Evolutionary conservation across 1,140 invertebrate species (phyloP).

Genomic region (Heliconius himera): DNA sequence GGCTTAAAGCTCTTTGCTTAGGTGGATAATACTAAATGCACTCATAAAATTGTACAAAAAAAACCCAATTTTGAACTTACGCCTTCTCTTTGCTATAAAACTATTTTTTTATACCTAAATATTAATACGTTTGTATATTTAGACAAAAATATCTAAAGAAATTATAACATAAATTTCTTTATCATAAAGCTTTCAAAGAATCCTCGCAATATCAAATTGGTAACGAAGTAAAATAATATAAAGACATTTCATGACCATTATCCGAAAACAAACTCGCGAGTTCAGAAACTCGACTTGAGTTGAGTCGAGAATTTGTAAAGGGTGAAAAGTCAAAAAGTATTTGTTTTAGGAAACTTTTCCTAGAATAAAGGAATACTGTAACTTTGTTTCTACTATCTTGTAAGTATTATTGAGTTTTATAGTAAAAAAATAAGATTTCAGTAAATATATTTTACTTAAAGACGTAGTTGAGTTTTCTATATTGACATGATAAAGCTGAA

Average conservation of each 20-base stretch:
- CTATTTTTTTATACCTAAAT: too few species aligned
- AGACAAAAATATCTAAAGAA: background rate
- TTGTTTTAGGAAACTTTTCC: too few species aligned
- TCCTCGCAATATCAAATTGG: background rate
- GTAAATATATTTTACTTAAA: too few species aligned
- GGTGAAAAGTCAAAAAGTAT: background rate
- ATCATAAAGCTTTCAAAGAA: background rate
- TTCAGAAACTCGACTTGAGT: background rate
- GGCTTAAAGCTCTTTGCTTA: too few species aligned
- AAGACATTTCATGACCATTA: background rate
- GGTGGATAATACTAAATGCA: too few species aligned
- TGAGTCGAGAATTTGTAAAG: background rate
- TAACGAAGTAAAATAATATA: background rate
- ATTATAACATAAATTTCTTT: background rate
- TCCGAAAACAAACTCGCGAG: background rate
- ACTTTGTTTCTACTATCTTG: background rate
- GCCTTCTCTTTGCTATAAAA: too few species aligned
- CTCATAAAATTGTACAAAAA: too few species aligned
- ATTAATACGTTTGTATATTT: too few species aligned
- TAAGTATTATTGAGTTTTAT: background rate
- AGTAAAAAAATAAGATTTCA: too few species aligned
- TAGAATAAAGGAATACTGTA: background rate
- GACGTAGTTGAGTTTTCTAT: too few species aligned
- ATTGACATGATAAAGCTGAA: too few species aligned
- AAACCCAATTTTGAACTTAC: too few species aligned